Evolutionary conservation across 2,888 invertebrate species (phyloP), one percentile per base, ranked within the genome.

Genomic region (Dolichopus griseipennis): DNA sequence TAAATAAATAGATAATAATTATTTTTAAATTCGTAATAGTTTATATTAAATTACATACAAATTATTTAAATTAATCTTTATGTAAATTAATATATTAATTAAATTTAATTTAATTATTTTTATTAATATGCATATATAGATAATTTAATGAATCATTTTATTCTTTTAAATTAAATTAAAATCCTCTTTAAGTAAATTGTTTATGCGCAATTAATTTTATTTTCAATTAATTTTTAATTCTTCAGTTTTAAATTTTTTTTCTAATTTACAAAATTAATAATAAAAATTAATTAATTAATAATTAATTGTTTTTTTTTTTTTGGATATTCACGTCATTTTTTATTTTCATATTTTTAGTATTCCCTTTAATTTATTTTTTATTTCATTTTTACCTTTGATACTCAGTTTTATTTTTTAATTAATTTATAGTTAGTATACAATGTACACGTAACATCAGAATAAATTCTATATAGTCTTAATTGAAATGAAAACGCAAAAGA

Each of bases 151-250:
- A 43, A 43, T 43, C 43, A 43, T 43, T 10, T 10, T 43, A 43
- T 15, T 52, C 18, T 18, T 52, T 18, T 18, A 52, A 52, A 52
- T 52, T 52, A 18, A 52, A 52, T 52, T 52, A 15, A n/a, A 15
- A 52, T 52, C n/a, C 18, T 52, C 2, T 52, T 52, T 52, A 18
- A 52, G 15, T 15, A 18, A 52, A 52, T 52, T 52, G 52, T 52
- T 52, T 52, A 52, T 52, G 52, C 52, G 52, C 52, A 52, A 52
- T 52, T 52, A 52, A 52, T 52, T 52, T 52, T 52, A 52, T 52
- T 37, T 37, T 12, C 18, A 52, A 52, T 52, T 52, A 52, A n/a
- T 52, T 52, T 37, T 37, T 37, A 34, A 37, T 37, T 37, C 37
- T 37, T 34, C 9, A 34, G 9, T 34, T 34, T 37, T 37, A 37